Percentiles rank a stretch among this genome's conserved stretches.
These are phyloP conservation scores for Jacana jacana DNA, from an alignment of 2,113 vertebrate species.

Conservation along the genomic window DNA sequence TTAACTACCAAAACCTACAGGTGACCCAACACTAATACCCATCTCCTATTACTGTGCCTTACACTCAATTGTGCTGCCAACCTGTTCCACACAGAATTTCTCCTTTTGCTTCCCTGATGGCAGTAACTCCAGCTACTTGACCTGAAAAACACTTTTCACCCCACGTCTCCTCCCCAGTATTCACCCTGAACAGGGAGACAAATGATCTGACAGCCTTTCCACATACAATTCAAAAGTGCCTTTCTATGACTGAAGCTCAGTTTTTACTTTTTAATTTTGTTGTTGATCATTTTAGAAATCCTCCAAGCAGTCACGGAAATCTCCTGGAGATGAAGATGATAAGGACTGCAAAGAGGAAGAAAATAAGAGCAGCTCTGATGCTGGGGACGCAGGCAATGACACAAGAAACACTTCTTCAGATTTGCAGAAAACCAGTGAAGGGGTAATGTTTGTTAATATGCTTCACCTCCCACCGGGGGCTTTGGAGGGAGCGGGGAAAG, in stretches of 20 bases:
- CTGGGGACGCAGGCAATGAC: constrained; percentile 88
- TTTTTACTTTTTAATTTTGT: constrained; percentile 26
- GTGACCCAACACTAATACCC: constrained; percentile 10
- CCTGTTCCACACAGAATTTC: background rate
- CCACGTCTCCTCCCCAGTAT: background rate
- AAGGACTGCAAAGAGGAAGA: constrained; percentile 95
- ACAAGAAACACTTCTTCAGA: constrained; percentile 87
- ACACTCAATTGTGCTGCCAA: background rate
- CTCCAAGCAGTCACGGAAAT: constrained; percentile 91
- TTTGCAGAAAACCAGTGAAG: constrained; percentile 89
- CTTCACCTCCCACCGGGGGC: background rate
- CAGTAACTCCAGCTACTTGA: background rate
- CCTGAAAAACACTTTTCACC: background rate
- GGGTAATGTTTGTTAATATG: constrained; percentile 72
- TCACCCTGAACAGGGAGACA: background rate
- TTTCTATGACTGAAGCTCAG: background rate
- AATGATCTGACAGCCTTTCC: background rate
- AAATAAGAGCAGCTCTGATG: constrained; percentile 91
- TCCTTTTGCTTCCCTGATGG: background rate
- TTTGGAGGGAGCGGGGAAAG: background rate
- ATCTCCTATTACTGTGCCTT: constrained; percentile 15
- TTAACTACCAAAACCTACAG: constrained; percentile 48
- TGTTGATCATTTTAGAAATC: constrained; percentile 81
- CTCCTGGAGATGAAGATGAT: constrained; percentile 89
- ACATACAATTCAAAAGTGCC: background rate